These are phyloP conservation scores for Clarias laeviceps DNA, from an alignment of 2,797 vertebrate species.

Conservation along the genomic window DNA sequence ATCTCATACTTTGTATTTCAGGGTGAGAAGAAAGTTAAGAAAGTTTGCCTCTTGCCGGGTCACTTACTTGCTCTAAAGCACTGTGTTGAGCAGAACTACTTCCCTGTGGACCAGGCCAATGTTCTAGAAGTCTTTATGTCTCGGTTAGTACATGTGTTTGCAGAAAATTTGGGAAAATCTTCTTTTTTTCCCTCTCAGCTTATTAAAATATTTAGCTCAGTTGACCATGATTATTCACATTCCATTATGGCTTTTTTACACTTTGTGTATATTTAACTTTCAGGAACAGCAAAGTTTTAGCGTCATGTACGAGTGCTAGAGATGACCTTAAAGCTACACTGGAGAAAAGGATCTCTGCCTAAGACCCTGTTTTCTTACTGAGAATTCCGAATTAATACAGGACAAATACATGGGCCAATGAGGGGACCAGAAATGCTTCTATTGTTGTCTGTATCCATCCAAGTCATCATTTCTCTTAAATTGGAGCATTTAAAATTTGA, in stretches of 20 bases:
- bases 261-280: conserved; percentile 40
- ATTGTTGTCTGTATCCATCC: not conserved
- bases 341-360: conserved; percentile 62
- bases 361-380: conserved; percentile 27
- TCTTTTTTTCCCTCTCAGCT: not conserved
- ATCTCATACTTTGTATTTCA: conserved; percentile 3
- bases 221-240: not conserved
- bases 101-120: conserved; percentile 78
- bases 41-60: conserved; percentile 79
- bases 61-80: conserved; percentile 89
- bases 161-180: not conserved
- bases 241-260: not conserved
- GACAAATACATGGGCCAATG: conserved; percentile 2
- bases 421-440: conserved; percentile 3
- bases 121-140: conserved; percentile 82
- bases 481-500: not conserved
- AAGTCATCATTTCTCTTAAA: not conserved
- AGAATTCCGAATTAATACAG: conserved; percentile 20
- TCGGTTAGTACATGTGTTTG: conserved; percentile 71
- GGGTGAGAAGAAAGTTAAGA: conserved; percentile 80
- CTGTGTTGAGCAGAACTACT: conserved; percentile 89
- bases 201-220: not conserved
- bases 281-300: conserved; percentile 82
- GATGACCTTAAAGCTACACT: conserved; percentile 81
- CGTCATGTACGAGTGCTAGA: conserved; percentile 79